Conservation (phyloP, 2,113 vertebrate species). For the Epinephelus moara region DNA sequence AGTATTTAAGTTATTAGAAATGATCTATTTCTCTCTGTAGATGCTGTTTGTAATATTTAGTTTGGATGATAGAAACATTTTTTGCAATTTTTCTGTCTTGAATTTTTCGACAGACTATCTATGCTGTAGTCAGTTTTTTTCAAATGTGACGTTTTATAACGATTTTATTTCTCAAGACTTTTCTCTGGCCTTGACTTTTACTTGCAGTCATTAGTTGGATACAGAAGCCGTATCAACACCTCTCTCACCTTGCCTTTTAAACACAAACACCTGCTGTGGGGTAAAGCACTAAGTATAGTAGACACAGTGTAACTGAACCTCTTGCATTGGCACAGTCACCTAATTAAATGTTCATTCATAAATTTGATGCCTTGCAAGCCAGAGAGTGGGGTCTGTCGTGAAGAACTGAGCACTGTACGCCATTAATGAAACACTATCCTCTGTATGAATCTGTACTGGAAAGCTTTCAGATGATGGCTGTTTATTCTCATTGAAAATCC, state of each 20-base stretch:
- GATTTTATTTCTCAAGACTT: conserved; percentile 53
- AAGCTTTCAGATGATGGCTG: conserved; percentile 26
- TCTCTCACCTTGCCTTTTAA: conserved; percentile 72
- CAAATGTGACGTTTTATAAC: conserved; percentile 71
- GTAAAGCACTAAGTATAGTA: conserved; percentile 49
- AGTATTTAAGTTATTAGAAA: conserved; percentile 87
- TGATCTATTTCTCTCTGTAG: conserved; percentile 70
- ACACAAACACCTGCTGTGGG: conserved; percentile 48
- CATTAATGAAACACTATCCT: conserved; percentile 35
- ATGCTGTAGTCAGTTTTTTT: conserved; percentile 76
- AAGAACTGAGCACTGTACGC: conserved; percentile 49
- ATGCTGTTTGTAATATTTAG: conserved; percentile 79
- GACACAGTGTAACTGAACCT: conserved; percentile 28
- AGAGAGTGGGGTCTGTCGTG: conserved; percentile 38
- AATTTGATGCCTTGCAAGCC: conserved; percentile 52
- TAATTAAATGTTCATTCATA: conserved; percentile 22
- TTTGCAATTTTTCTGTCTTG: conserved; percentile 47
- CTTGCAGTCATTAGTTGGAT: conserved; percentile 48
- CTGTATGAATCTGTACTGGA: conserved; percentile 53
- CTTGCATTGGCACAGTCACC: conserved; percentile 26
- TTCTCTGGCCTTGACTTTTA: conserved; percentile 62
- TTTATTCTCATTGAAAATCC: conserved; percentile 26
- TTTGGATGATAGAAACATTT: conserved; percentile 55
- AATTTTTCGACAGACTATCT: conserved; percentile 63
- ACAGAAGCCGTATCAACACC: conserved; percentile 49